phyloP scores from a whole-genome alignment of 2,113 vertebrate genomes.

The Cyphomyrus plagiostoma region DNA sequence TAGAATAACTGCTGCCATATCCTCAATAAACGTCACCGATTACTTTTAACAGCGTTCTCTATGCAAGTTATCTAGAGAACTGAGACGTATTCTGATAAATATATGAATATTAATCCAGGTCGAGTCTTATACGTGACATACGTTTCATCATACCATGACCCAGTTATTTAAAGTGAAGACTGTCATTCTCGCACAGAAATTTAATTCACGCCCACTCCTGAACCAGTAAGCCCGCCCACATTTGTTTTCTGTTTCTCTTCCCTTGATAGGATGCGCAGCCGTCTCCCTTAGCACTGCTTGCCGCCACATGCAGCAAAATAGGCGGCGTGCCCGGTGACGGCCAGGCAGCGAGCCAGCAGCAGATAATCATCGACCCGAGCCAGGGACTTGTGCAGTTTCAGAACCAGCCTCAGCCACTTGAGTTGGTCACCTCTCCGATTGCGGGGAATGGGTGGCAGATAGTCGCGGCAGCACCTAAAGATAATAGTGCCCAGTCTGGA shows the following conservation, averaged over 20 bases:
- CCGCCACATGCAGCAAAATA: conserved; percentile 99
- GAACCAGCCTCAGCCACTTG: conserved; percentile 84
- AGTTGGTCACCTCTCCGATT: conserved; percentile 92
- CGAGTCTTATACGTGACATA: background rate
- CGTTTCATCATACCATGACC: background rate
- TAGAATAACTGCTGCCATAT: background rate
- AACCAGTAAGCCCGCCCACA: conserved; percentile 63
- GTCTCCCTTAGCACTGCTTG: conserved; percentile 93
- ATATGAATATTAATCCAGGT: background rate
- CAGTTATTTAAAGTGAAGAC: background rate
- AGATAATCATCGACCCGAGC: conserved; percentile 86
- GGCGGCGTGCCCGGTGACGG: conserved; percentile 86
- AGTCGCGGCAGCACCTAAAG: conserved; percentile 84
- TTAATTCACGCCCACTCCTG: conserved; percentile 61
- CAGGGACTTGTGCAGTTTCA: conserved; percentile 89
- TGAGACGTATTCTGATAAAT: background rate
- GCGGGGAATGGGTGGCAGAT: conserved; percentile 96
- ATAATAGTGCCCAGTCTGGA: conserved; percentile 74
- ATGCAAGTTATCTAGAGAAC: background rate
- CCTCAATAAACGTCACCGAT: background rate
- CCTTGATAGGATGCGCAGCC: conserved; percentile 92
- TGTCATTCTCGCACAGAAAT: conserved; percentile 44
- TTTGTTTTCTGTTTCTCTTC: conserved; percentile 36
- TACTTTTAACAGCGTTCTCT: background rate
- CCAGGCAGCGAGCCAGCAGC: conserved; percentile 74